Evolutionary conservation across 2,797 vertebrate genomes (phyloP).

Genomic region (Champsocephalus gunnari): DNA sequence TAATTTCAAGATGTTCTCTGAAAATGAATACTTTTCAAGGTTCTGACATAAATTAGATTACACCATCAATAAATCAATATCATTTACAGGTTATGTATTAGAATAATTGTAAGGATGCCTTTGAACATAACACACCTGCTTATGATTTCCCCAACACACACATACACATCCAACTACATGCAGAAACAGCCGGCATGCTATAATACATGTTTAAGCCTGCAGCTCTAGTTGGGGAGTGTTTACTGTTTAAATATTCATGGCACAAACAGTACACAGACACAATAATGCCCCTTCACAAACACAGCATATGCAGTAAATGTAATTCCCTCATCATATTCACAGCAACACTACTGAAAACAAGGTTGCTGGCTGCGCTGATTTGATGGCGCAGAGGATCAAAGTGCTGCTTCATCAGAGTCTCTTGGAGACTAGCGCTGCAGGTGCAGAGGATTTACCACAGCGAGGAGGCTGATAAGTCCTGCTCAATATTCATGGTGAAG

Average conservation of each 20-base stretch:
- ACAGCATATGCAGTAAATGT: constrained; percentile 12
- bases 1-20: neutral
- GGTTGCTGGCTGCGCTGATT: constrained; percentile 29
- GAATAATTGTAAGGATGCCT: neutral
- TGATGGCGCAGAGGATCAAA: constrained; percentile 61
- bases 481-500: constrained; percentile 63
- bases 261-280: constrained; percentile 13
- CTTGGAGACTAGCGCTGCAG: constrained; percentile 54
- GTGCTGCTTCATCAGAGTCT: constrained; percentile 40
- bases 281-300: constrained; percentile 4
- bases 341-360: constrained; percentile 20
- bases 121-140: neutral
- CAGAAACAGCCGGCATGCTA: neutral
- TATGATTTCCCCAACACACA: neutral
- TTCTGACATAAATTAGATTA: neutral
- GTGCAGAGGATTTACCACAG: constrained; percentile 66
- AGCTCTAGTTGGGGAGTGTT: constrained; percentile 12
- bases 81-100: neutral
- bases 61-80: neutral
- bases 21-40: neutral
- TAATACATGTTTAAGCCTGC: constrained; percentile 1
- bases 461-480: constrained; percentile 56
- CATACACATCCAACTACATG: neutral
- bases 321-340: constrained; percentile 47
- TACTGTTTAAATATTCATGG: constrained; percentile 33